Percentiles rank a stretch among this genome's conserved stretches.
Conservation (phyloP, 2,113 vertebrate species). For the Megalops atlanticus region DNA sequence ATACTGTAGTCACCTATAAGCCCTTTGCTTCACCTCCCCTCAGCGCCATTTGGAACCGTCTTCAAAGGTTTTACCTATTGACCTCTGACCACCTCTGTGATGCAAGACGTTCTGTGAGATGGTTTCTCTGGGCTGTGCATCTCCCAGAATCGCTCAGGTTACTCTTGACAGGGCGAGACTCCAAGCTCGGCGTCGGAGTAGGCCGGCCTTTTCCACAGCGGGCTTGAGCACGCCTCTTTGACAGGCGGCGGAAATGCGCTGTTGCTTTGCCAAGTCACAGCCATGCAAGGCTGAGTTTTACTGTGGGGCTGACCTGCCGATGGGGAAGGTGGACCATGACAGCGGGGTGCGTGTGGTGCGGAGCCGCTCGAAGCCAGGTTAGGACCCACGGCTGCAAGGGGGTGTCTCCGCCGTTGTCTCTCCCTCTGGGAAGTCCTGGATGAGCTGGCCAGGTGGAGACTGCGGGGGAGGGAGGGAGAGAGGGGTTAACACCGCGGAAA, state of each 20-base stretch:
- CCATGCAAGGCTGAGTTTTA: slow-evolving; percentile 33
- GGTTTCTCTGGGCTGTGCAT: no score
- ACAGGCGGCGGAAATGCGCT: neutral
- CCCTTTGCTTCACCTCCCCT: neutral
- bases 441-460: slow-evolving; percentile 59
- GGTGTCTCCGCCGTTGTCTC: neutral
- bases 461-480: neutral
- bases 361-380: no score
- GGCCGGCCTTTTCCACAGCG: no score
- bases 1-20: neutral
- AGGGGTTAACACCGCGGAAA: slow-evolving; percentile 48
- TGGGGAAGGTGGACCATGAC: slow-evolving; percentile 17
- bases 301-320: slow-evolving; percentile 29
- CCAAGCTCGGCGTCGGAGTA: no score
- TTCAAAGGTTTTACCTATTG: no score
- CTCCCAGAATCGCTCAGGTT: neutral
- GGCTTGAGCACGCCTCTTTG: no score
- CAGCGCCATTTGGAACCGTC: neutral
- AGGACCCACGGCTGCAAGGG: no score
- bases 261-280: slow-evolving; percentile 19
- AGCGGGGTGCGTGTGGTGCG: neutral
- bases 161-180: slow-evolving; percentile 22
- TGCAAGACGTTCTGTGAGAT: no score
- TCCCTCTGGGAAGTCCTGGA: slow-evolving; percentile 29
- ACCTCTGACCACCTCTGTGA: no score